Evolutionary conservation across 2,797 vertebrate species (phyloP).

Genomic region (Halcyon chelicuti): DNA sequence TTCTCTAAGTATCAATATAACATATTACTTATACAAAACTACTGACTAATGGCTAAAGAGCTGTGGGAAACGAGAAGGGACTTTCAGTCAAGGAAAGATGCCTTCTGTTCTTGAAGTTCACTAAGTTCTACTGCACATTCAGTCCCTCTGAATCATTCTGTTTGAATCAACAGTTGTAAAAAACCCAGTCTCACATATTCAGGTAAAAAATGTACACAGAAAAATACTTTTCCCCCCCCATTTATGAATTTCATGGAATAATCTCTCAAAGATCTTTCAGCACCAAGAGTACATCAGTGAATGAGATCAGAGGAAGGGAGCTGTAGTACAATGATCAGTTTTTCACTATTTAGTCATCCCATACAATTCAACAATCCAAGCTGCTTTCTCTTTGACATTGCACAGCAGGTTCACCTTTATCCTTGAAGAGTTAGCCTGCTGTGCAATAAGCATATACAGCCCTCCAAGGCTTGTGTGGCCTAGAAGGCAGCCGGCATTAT

Average conservation of each 20-base stretch:
- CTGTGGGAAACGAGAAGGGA: neutral
- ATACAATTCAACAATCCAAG: neutral
- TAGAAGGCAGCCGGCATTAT: constrained; percentile 21
- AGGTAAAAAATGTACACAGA: neutral
- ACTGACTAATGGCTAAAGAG: neutral
- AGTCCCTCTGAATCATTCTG: neutral
- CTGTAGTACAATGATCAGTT: neutral
- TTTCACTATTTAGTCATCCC: neutral
- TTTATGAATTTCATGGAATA: neutral
- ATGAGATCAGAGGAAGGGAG: neutral
- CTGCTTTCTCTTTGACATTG: constrained; percentile 4
- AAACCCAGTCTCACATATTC: neutral
- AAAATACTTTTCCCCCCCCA: neutral
- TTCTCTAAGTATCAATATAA: neutral
- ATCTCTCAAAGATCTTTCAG: neutral
- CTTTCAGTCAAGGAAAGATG: neutral
- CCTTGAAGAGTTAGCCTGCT: constrained; percentile 43
- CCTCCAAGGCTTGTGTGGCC: constrained; percentile 45
- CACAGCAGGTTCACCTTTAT: constrained; percentile 21
- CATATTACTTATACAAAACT: neutral
- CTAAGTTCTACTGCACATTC: neutral
- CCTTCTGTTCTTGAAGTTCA: neutral
- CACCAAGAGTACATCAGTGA: neutral
- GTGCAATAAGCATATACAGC: constrained; percentile 35
- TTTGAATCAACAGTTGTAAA: neutral